A percentile compares a stretch with the other conserved stretches of the same genome.
Conservation (phyloP, 2,888 invertebrate species). For the Cephonodes hylas region DNA sequence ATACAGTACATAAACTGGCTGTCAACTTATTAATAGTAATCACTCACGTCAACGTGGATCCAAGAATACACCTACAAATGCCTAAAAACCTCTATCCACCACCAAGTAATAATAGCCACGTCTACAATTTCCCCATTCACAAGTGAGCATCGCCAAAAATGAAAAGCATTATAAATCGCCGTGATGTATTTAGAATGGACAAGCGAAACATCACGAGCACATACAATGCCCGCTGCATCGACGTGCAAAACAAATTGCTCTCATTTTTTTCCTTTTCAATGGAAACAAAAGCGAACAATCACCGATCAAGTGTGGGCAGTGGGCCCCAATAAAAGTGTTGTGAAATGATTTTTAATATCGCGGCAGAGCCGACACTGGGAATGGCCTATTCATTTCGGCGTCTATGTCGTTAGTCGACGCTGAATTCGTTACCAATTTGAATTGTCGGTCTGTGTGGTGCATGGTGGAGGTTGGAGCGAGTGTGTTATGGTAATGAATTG, state of each 20-base stretch:
- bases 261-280: constrained; percentile 28
- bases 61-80: too few species aligned
- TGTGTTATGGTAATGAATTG: constrained; percentile 12
- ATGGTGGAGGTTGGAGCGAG: constrained; percentile 19
- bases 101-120: too few species aligned
- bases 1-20: too few species aligned
- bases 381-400: constrained; percentile 46
- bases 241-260: constrained; percentile 9
- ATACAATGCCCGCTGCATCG: constrained; percentile 9
- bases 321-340: constrained; percentile 49
- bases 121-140: too few species aligned
- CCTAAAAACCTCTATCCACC: too few species aligned
- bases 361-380: constrained; percentile 26
- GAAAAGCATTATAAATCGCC: too few species aligned
- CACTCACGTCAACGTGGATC: too few species aligned
- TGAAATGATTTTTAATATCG: constrained; percentile 64
- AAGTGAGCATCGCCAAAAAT: too few species aligned
- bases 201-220: background rate
- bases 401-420: constrained; percentile 42
- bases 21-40: too few species aligned
- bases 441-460: constrained; percentile 38
- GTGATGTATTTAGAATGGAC: background rate
- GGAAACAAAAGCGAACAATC: constrained; percentile 44
- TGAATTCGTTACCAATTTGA: constrained; percentile 39
- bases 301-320: constrained; percentile 41